A percentile compares a stretch with the other conserved stretches of the same genome.
Evolutionary conservation across 1,140 invertebrate species (phyloP).

Genomic region (Drosophila bocqueti): DNA sequence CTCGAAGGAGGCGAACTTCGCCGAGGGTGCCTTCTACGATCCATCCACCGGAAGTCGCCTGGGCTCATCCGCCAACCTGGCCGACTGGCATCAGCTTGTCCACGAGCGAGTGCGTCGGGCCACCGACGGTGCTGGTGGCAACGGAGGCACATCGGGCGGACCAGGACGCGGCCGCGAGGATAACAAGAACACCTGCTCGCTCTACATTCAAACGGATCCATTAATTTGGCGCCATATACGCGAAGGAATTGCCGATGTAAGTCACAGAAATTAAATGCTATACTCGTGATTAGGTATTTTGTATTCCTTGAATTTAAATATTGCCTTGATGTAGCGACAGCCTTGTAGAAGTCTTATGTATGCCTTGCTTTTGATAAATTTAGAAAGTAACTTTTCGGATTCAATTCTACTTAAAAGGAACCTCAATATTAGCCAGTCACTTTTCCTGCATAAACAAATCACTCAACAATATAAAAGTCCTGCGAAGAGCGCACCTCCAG

Average conservation of each 20-base stretch:
- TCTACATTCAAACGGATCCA: constrained; percentile 99
- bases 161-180: constrained; percentile 87
- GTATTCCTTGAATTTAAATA: no score
- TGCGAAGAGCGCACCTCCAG: background rate
- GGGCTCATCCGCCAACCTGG: constrained; percentile 62
- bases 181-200: constrained; percentile 94
- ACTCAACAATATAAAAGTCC: background rate
- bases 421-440: background rate
- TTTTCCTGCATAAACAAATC: constrained; percentile 1
- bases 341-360: background rate
- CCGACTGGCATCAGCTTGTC: constrained; percentile 78
- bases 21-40: constrained; percentile 78
- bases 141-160: constrained; percentile 85
- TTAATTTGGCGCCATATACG: constrained; percentile 97
- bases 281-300: no score
- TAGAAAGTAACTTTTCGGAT: background rate
- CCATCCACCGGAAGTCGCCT: constrained; percentile 70
- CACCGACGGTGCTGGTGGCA: constrained; percentile 82
- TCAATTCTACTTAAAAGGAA: background rate
- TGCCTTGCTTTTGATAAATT: background rate
- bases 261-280: constrained; percentile 49
- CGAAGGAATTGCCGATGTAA: constrained; percentile 89
- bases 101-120: constrained; percentile 81
- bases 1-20: constrained; percentile 84
- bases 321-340: no score